A percentile compares a stretch with the other conserved stretches of the same genome.
These are phyloP conservation scores for Corythornis madagascariensis DNA, from an alignment of 2,113 vertebrate species.

Conservation along the genomic window DNA sequence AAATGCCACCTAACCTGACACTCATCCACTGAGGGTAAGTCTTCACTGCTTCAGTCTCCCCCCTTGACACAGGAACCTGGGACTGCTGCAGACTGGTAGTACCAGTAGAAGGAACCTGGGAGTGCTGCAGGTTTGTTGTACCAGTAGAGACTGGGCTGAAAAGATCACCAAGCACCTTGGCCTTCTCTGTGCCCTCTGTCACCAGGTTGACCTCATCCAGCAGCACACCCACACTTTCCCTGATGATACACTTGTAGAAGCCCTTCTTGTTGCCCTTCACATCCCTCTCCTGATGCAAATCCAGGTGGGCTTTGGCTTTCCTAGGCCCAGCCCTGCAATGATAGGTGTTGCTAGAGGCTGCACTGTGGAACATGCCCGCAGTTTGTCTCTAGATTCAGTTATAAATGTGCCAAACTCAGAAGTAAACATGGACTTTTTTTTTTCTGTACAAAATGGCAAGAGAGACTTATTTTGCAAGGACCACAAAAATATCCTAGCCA, in stretches of 20 bases:
- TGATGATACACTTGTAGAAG: background rate
- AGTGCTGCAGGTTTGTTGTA: background rate
- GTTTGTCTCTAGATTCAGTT: background rate
- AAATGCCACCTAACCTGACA: background rate
- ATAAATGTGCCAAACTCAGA: background rate
- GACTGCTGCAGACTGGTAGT: background rate
- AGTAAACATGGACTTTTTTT: background rate
- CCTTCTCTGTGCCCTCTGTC: background rate
- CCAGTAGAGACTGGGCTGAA: rapidly evolving
- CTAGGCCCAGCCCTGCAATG: background rate
- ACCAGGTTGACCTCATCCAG: background rate
- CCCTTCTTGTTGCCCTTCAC: background rate
- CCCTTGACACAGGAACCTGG: background rate
- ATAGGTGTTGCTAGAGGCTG: background rate
- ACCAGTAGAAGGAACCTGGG: background rate
- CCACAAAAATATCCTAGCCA: background rate
- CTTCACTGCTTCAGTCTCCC: background rate
- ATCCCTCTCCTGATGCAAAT: background rate
- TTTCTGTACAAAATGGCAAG: background rate
- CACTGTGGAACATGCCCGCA: rapidly evolving
- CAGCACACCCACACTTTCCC: background rate
- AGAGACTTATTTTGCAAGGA: background rate
- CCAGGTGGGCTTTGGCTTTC: background rate
- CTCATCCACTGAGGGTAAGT: background rate
- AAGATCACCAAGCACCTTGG: background rate